Conservation (phyloP, 2,888 invertebrate genomes). For the Girardia tigrina region DNA sequence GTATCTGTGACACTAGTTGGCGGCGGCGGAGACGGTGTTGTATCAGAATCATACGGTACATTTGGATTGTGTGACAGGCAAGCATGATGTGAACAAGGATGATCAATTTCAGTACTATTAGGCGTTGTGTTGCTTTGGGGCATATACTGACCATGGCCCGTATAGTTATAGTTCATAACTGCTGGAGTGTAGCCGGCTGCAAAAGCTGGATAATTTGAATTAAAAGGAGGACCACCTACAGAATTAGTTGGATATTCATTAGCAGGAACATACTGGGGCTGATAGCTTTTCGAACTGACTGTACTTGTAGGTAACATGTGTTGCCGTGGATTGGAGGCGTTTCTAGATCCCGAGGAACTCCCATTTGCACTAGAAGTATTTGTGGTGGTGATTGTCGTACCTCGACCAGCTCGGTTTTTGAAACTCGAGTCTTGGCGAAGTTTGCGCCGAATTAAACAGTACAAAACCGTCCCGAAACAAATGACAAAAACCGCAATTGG, state of each 20-base stretch:
- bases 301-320: constrained; percentile 1
- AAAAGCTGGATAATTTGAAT: not conserved
- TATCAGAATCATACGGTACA: constrained; percentile 4
- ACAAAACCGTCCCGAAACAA: not conserved
- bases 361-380: constrained; percentile 10
- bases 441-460: not conserved
- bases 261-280: not conserved
- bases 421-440: not conserved
- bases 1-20: not conserved
- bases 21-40: not conserved
- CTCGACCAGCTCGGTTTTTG: constrained; percentile 6
- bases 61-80: constrained; percentile 12
- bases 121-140: not conserved
- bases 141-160: not conserved
- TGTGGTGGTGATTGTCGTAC: not conserved
- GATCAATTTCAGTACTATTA: not conserved
- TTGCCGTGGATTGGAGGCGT: constrained; percentile 5
- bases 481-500: not conserved
- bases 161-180: not conserved
- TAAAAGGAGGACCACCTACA: not conserved
- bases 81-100: not conserved
- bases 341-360: constrained; percentile 3
- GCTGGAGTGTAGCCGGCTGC: not conserved
- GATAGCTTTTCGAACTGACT: not conserved
- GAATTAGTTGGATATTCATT: constrained; percentile 13